Evolutionary conservation across 2,113 vertebrate genomes (phyloP), one percentile per base, ranked within the genome.

Genomic region (Turnix velox): DNA sequence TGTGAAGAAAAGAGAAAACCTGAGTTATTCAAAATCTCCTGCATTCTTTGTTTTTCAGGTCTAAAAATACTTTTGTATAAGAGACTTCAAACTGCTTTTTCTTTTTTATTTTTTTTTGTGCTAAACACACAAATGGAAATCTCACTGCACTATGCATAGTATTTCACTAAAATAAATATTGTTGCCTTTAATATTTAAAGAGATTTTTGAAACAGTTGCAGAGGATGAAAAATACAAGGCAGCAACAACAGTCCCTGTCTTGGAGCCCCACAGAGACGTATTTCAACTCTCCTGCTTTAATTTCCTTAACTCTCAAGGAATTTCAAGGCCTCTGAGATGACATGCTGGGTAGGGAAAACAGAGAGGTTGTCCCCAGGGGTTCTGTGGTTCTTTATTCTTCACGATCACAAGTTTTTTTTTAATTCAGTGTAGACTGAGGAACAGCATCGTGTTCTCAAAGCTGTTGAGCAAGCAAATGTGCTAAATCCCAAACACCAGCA

Each of bases 141-240:
- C 78, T 93, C 88, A 31, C 54, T 54, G 66, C 59, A n/a, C 81
- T 75, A 69, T 78, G 66, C 45, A 82, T 24, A 37, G 82, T 93
- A 91, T 94, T 93, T 91, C 87, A 82, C 66, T 84, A 94, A 94
- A 95, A 96, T 92, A 96, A 96, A 96, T 94, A 96, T 73, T 92
- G 62, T 87, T 93, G 81, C 51, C 57, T 91, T 96, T 94, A 96
- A 95, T 96, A 96, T 96, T 96, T 95, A 94, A 96, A 95, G 67
- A 82, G 58, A 68, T 79, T 81, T 94, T 93, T 94, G 88, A 88
- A 96, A 79, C 71, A 92, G 66, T 51, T 74, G 78, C 66, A 13
- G 81, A 84, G n/a, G 66, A 95, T 93, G 74, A 93, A 91, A 95
- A 96, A 87, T 57, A 89, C 14, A 89, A 92, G 33, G 18, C 33